Evolutionary conservation across 2,888 invertebrate species (phyloP).

Genomic region (Willowsia nigromaculata): DNA sequence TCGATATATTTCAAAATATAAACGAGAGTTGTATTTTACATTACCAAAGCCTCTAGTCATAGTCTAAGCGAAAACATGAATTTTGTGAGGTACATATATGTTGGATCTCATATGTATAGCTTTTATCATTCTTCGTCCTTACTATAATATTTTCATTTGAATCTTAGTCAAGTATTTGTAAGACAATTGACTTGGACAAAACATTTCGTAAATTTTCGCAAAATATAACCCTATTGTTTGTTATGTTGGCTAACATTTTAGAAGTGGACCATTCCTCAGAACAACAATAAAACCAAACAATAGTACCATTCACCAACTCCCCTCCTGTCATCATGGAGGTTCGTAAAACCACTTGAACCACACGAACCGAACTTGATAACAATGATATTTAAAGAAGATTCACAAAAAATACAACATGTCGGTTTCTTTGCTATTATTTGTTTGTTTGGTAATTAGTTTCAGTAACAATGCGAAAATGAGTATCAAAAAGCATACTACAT

Average conservation of each 20-base stretch:
- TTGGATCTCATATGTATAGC: no score
- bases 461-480: background rate
- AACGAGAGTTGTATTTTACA: background rate
- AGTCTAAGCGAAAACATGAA: no score
- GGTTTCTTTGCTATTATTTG: background rate
- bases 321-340: background rate
- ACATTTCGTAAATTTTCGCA: no score
- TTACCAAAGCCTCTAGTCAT: background rate
- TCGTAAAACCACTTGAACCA: conserved; percentile 16
- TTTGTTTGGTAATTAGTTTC: background rate
- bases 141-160: no score
- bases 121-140: no score
- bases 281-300: background rate
- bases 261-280: background rate
- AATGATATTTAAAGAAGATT: background rate
- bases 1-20: background rate
- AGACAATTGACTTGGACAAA: no score
- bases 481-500: background rate
- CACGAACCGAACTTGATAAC: background rate
- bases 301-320: background rate
- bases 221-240: no score
- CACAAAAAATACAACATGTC: background rate
- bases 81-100: no score
- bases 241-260: background rate
- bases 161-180: no score